Conservation (phyloP, 1,140 invertebrate species). For the Neodiprion fabricii region DNA sequence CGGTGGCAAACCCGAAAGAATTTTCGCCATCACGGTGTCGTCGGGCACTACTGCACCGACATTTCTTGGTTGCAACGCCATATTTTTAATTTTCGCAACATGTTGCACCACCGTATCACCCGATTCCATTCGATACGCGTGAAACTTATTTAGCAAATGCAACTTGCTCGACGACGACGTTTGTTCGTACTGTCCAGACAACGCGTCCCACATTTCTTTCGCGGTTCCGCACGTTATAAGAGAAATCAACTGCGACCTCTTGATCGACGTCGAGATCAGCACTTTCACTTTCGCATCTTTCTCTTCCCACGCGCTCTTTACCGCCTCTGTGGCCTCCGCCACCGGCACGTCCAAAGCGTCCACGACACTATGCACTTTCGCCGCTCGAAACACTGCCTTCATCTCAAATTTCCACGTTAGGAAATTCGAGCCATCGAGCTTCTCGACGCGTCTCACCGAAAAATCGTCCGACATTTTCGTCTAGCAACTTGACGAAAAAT, state of each 20-base stretch:
- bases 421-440: slow-evolving; percentile 22
- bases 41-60: slow-evolving; percentile 20
- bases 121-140: slow-evolving; percentile 20
- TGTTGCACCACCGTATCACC: slow-evolving; percentile 26
- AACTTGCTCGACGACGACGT: slow-evolving; percentile 20
- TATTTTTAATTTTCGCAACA: slow-evolving; percentile 25
- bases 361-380: slow-evolving; percentile 7
- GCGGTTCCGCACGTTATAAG: slow-evolving; percentile 22
- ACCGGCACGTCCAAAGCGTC: slow-evolving; percentile 11
- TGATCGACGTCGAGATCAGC: background rate
- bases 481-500: background rate
- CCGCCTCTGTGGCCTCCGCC: slow-evolving; percentile 7
- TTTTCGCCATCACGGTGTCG: slow-evolving; percentile 23
- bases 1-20: slow-evolving; percentile 23
- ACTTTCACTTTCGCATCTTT: slow-evolving; percentile 24
- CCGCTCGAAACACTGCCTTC: slow-evolving; percentile 8
- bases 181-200: slow-evolving; percentile 21
- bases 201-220: slow-evolving; percentile 25
- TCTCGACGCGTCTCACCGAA: slow-evolving; percentile 15
- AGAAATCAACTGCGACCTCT: slow-evolving; percentile 14
- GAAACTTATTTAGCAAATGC: slow-evolving; percentile 22
- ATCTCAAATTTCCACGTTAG: slow-evolving; percentile 27
- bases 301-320: slow-evolving; percentile 18
- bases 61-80: slow-evolving; percentile 21
- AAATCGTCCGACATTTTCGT: slow-evolving; percentile 17